Evolutionary conservation across 2,113 vertebrate species (phyloP).

Genomic region (Dendropsophus ebraccatus): DNA sequence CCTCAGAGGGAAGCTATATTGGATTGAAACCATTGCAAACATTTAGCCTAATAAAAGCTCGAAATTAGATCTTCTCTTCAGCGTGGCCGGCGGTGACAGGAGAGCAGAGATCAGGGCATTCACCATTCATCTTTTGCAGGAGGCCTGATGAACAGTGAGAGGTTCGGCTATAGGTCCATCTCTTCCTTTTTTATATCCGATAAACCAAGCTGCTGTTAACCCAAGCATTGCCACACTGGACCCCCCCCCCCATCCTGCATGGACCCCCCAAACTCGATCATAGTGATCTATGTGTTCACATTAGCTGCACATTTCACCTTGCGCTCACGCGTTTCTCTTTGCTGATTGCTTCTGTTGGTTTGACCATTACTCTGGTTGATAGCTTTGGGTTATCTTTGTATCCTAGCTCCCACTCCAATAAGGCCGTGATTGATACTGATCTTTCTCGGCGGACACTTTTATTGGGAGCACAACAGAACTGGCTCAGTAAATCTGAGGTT

Average conservation of each 20-base stretch:
- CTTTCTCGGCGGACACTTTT: slow-evolving; percentile 75
- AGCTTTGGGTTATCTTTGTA: slow-evolving; percentile 77
- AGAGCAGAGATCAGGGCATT: slow-evolving; percentile 59
- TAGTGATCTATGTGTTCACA: slow-evolving; percentile 68
- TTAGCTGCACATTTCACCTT: slow-evolving; percentile 69
- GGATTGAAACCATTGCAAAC: slow-evolving; percentile 26
- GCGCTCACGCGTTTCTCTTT: slow-evolving; percentile 67
- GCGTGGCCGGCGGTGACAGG: slow-evolving; percentile 49
- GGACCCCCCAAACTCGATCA: slow-evolving; percentile 67
- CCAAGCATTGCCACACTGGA: not conserved
- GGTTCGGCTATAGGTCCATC: slow-evolving; percentile 62
- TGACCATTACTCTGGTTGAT: slow-evolving; percentile 77
- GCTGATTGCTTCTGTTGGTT: slow-evolving; percentile 80
- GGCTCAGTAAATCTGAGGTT: slow-evolving; percentile 78
- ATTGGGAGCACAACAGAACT: slow-evolving; percentile 72
- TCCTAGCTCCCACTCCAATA: slow-evolving; percentile 78
- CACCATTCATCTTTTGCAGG: slow-evolving; percentile 55
- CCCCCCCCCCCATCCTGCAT: not conserved
- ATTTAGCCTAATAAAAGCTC: slow-evolving; percentile 26
- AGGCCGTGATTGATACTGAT: slow-evolving; percentile 83
- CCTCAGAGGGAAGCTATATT: slow-evolving; percentile 30
- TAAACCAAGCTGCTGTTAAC: slow-evolving; percentile 61
- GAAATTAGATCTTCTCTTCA: slow-evolving; percentile 59
- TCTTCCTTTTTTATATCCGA: slow-evolving; percentile 65
- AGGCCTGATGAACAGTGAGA: slow-evolving; percentile 59